Evolutionary conservation across 2,888 invertebrate genomes (phyloP).

Genomic region (Leucophenga maculata): DNA sequence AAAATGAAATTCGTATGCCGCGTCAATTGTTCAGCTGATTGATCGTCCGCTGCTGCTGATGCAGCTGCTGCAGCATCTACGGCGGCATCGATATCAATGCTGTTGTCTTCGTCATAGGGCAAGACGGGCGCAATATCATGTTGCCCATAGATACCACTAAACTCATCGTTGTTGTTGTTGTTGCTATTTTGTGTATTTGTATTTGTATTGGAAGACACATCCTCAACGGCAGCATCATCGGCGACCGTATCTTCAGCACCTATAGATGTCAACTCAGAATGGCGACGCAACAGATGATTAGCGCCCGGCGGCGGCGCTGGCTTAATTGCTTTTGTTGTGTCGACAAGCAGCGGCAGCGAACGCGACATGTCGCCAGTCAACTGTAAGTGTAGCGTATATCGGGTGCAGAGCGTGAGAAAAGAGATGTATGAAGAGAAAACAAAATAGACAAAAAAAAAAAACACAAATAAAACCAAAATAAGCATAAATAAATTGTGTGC

Average conservation of each 20-base stretch:
- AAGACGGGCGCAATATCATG: constrained; percentile 7
- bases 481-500: constrained; percentile 5
- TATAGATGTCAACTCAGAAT: neutral
- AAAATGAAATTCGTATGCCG: constrained; percentile 16
- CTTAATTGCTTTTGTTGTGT: constrained; percentile 51
- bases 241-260: neutral
- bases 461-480: neutral
- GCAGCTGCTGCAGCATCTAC: neutral
- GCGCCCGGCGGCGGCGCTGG: neutral
- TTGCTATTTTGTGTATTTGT: neutral
- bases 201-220: no score
- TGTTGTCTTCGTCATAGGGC: constrained; percentile 1
- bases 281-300: constrained; percentile 19
- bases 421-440: neutral
- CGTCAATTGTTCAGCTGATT: constrained; percentile 6
- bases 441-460: neutral
- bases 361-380: constrained; percentile 69
- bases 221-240: neutral
- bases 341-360: constrained; percentile 69
- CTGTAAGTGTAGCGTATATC: constrained; percentile 45
- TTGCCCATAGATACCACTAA: neutral
- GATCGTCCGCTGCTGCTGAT: neutral
- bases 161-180: neutral
- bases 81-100: neutral
- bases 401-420: no score